Evolutionary conservation across 2,888 invertebrate genomes (phyloP).

Genomic region (Cataglyphis cursor): DNA sequence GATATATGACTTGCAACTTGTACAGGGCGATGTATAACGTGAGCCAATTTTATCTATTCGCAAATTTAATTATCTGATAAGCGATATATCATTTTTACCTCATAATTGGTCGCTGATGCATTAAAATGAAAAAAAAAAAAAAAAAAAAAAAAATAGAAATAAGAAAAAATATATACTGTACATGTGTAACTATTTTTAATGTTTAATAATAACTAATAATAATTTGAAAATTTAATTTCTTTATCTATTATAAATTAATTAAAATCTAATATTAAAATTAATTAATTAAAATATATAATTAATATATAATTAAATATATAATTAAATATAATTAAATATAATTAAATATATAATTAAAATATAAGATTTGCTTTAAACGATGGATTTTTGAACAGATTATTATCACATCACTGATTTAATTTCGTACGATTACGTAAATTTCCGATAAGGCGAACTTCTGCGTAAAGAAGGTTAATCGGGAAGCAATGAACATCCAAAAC

Average conservation of each 20-base stretch:
- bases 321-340: too few relatives aligned
- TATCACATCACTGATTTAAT: conserved; percentile 8
- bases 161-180: background rate
- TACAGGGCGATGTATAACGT: background rate
- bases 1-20: conserved; percentile 43
- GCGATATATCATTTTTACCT: background rate
- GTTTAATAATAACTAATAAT: background rate
- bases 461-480: conserved; percentile 27
- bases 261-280: too few relatives aligned
- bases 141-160: background rate
- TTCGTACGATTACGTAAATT: conserved; percentile 1
- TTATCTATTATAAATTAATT: background rate
- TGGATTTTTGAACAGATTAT: background rate
- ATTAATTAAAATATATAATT: too few relatives aligned
- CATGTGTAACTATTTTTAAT: background rate
- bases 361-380: background rate
- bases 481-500: conserved; percentile 45
- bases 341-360: conserved; percentile 5
- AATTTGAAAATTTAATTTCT: background rate
- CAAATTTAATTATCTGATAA: conserved; percentile 27
- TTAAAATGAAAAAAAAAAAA: background rate
- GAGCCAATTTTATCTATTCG: conserved; percentile 21
- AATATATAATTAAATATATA: too few relatives aligned
- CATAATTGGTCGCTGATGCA: background rate
- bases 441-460: conserved; percentile 13